Base-by-base conservation (phyloP, 1,140 invertebrate species). In the Anastrepha obliqua region DNA sequence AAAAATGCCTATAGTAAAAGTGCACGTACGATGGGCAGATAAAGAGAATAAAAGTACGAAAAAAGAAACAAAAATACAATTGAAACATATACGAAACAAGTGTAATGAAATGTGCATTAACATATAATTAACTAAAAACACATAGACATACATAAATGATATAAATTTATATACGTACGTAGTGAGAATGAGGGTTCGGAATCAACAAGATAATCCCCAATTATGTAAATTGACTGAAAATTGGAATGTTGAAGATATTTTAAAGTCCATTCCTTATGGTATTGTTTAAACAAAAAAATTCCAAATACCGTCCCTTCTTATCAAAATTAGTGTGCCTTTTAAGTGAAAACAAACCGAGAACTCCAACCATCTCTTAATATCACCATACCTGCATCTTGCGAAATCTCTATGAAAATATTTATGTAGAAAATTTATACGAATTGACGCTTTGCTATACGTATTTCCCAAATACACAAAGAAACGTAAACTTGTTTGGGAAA, bases 1-100 rank as follows among this genome's bases (percentile, higher is more conserved):
- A 74, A 74, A 74, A 74, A 74, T 74, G 67, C 39, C 67, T 74
- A 44, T 74, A 47, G 42, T 74, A 42, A 17, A 42, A 74, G 67
- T 44, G 13, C 42, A 15, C 42, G 42, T 42, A 74, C 13, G 42
- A 74, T 29, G 67, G 67, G 67, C 39, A 47, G 67, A 47, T 2
- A n/a, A 74, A 47, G 67, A 44, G 15, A 74, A 74, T 74, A 39
- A 74, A 74, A 74, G 39, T 74, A 70, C 44, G 67, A 74, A 42
- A 74, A 74, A 74, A 74, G 67, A 74, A 74, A 44, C 39, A 2
- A 74, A 74, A 74, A 74, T 74, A 44, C 15, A 44, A 44, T 44
- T 74, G 9, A 74, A 74, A 74, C 42, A 74, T 44, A 74, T 74
- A 3, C 17, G 39, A 42, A 67, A 42, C 64, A 67, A 39, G 20